phyloP scores from a whole-genome alignment of 2,797 vertebrate species.

The Epinephelus malabaricus region DNA sequence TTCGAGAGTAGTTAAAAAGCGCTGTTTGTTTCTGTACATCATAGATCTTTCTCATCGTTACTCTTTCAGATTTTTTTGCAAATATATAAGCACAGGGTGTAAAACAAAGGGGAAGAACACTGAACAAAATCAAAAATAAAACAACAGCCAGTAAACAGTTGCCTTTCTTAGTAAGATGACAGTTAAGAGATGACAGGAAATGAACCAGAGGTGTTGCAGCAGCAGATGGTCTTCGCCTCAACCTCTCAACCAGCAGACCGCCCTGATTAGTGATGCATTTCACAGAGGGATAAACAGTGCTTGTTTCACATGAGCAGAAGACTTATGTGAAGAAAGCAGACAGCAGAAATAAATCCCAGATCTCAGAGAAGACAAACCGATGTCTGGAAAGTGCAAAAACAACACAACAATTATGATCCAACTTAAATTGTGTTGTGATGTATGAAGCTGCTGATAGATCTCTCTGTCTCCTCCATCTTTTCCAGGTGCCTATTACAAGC shows the following conservation, averaged over 20 bases:
- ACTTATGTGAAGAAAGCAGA: not conserved
- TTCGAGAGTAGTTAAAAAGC: no score
- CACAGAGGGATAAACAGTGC: not conserved
- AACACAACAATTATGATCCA: not conserved
- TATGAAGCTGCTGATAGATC: constrained; percentile 50
- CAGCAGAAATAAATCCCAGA: not conserved
- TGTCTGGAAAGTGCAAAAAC: constrained; percentile 4
- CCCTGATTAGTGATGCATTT: not conserved
- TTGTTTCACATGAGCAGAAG: not conserved
- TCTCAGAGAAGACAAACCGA: not conserved
- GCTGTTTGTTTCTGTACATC: no score
- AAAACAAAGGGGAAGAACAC: no score
- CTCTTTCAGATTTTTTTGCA: no score
- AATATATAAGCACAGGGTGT: no score
- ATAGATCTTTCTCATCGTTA: no score
- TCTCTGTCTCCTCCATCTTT: constrained; percentile 52
- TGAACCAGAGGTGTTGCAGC: not conserved
- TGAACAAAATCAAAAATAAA: no score
- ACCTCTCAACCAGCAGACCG: not conserved
- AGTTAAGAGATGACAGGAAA: constrained; percentile 5
- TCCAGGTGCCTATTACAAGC: constrained; percentile 93
- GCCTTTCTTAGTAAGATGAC: not conserved
- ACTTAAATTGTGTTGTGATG: not conserved
- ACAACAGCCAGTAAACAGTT: no score
- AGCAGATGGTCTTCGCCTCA: not conserved